A percentile compares a stretch with the other conserved stretches of the same genome.
These are phyloP conservation scores for Spodoptera picta DNA, from an alignment of 2,888 invertebrate species.

Conservation along the genomic window DNA sequence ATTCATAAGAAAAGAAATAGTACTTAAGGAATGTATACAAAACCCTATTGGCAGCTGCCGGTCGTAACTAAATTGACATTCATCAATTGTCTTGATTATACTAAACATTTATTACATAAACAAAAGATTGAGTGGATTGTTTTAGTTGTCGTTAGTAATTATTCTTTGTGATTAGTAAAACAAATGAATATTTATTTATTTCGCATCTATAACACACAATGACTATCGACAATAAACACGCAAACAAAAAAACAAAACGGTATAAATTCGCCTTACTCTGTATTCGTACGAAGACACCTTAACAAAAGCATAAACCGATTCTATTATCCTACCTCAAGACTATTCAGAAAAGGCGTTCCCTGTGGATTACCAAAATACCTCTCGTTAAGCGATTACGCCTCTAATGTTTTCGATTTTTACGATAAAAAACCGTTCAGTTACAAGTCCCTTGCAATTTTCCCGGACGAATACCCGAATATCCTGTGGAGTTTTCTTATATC, in stretches of 20 bases:
- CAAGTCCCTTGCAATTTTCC: slow-evolving; percentile 50
- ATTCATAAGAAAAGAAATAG: too few species aligned
- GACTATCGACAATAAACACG: too few species aligned
- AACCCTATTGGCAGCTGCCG: too few species aligned
- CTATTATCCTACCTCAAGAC: slow-evolving; percentile 37
- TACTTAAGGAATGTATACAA: not conserved
- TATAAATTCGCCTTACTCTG: not conserved
- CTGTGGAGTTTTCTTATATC: slow-evolving; percentile 78
- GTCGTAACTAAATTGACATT: too few species aligned
- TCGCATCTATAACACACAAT: too few species aligned
- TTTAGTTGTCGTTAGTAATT: too few species aligned
- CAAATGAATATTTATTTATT: too few species aligned
- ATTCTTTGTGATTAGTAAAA: too few species aligned
- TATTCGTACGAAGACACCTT: not conserved
- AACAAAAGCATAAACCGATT: slow-evolving; percentile 23
- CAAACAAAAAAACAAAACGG: not conserved
- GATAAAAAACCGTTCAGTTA: slow-evolving; percentile 56
- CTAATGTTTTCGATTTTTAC: slow-evolving; percentile 66
- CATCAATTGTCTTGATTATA: too few species aligned
- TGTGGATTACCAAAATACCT: slow-evolving; percentile 54
- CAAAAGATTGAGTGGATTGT: too few species aligned
- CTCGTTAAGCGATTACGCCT: slow-evolving; percentile 68
- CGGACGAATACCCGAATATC: slow-evolving; percentile 64
- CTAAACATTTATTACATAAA: too few species aligned
- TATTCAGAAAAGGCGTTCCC: slow-evolving; percentile 37